Conservation (phyloP, 1,140 invertebrate species). For the Zaprionus tsacasi region DNA sequence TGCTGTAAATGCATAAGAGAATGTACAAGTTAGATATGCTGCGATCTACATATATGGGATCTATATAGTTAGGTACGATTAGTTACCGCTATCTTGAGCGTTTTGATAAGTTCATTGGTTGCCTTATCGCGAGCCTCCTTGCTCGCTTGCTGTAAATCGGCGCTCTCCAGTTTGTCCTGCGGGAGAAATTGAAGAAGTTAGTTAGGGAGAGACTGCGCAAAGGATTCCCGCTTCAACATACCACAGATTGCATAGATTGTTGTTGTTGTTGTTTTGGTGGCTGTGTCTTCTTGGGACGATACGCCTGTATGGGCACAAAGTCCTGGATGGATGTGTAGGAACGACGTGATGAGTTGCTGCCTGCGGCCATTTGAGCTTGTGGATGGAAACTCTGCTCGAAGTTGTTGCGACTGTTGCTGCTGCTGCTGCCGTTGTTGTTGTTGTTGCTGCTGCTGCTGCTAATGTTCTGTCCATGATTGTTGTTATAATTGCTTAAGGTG, state of each 20-base stretch:
- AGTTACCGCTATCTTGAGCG: conserved; percentile 35
- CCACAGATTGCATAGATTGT: background rate
- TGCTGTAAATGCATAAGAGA: background rate
- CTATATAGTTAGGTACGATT: background rate
- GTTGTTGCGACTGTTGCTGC: background rate
- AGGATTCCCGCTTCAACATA: background rate
- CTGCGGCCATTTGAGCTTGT: background rate
- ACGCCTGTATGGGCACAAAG: conserved; percentile 71
- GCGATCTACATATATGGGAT: too few species aligned
- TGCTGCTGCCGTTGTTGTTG: conserved; percentile 2
- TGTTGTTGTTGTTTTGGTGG: background rate
- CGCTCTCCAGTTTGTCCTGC: conserved; percentile 9
- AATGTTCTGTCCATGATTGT: background rate
- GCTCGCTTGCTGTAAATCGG: background rate
- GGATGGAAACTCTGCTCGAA: conserved; percentile 3
- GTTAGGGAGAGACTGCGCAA: background rate
- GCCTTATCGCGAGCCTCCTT: conserved; percentile 3
- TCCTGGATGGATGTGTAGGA: conserved; percentile 52
- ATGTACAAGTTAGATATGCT: background rate
- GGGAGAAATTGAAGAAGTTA: background rate
- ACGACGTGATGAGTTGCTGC: conserved; percentile 24
- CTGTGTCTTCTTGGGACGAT: conserved; percentile 49
- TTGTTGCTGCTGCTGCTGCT: background rate
- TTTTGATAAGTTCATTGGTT: conserved; percentile 24
- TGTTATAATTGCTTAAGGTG: background rate